These are phyloP conservation scores for Leptodirus hochenwartii DNA, from an alignment of 2,888 invertebrate genomes.

Conservation along the genomic window DNA sequence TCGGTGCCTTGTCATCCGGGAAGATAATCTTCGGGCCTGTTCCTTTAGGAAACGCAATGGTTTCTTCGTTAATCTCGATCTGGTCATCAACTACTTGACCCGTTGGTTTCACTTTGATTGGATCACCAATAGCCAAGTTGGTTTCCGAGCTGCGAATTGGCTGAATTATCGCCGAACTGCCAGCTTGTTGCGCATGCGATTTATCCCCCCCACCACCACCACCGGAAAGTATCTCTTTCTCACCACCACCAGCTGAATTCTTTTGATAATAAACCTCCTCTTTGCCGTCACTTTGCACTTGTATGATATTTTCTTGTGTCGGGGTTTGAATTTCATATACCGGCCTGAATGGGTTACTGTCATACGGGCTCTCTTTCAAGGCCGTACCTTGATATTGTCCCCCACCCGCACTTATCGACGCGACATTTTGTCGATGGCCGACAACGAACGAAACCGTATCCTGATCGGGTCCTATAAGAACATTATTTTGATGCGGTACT, in stretches of 20 bases:
- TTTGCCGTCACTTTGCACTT: no score
- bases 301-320: constrained; percentile 2
- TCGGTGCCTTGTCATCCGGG: constrained; percentile 19
- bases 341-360: constrained; percentile 24
- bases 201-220: background rate
- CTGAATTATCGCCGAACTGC: constrained; percentile 20
- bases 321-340: constrained; percentile 12
- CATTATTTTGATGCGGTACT: constrained; percentile 39
- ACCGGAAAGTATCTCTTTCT: background rate
- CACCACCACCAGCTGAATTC: background rate
- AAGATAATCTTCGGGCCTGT: constrained; percentile 22
- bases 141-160: constrained; percentile 25
- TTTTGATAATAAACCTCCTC: background rate
- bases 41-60: constrained; percentile 13
- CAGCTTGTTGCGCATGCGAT: constrained; percentile 2
- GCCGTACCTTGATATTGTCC: constrained; percentile 27
- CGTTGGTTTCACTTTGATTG: constrained; percentile 22
- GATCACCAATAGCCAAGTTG: constrained; percentile 25
- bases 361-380: constrained; percentile 31
- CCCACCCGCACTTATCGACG: constrained; percentile 19
- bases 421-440: constrained; percentile 41
- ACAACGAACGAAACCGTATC: constrained; percentile 45
- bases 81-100: constrained; percentile 26
- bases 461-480: constrained; percentile 42
- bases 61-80: constrained; percentile 8